Conservation (phyloP, 2,797 vertebrate species). For the Coluber constrictor region DNA sequence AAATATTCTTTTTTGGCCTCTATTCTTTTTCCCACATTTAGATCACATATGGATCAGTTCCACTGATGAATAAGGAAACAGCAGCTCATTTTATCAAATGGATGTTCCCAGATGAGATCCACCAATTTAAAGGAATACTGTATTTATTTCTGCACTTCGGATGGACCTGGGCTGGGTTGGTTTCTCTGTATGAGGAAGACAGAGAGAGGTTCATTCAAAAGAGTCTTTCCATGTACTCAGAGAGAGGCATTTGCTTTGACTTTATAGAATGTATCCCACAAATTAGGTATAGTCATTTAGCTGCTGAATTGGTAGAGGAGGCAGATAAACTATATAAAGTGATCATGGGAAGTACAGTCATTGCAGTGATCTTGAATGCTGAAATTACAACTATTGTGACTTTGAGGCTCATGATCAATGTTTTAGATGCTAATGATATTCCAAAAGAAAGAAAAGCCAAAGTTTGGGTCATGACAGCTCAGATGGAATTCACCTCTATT, state of each 20-base stretch:
- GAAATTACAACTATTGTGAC: fast-evolving
- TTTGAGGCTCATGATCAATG: background rate
- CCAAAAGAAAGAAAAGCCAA: background rate
- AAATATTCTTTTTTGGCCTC: background rate
- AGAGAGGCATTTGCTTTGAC: too few relatives aligned
- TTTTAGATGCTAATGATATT: background rate
- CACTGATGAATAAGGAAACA: background rate
- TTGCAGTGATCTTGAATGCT: background rate
- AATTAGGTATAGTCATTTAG: background rate
- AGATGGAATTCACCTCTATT: background rate
- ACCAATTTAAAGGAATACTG: background rate
- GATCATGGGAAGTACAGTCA: background rate
- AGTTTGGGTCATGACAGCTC: background rate
- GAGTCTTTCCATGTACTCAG: background rate
- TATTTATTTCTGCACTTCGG: background rate
- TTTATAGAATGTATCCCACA: too few relatives aligned
- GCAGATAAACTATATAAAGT: background rate
- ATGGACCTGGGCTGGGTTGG: background rate
- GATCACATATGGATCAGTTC: background rate
- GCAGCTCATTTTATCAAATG: background rate
- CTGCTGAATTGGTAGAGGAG: background rate
- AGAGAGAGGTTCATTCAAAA: background rate
- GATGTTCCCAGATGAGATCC: background rate
- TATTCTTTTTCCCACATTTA: background rate
- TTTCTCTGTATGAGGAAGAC: background rate